Percentiles rank a stretch among this genome's conserved stretches.
These are phyloP conservation scores for Polymixis flavicincta DNA, from an alignment of 2,888 invertebrate genomes.

Conservation along the genomic window DNA sequence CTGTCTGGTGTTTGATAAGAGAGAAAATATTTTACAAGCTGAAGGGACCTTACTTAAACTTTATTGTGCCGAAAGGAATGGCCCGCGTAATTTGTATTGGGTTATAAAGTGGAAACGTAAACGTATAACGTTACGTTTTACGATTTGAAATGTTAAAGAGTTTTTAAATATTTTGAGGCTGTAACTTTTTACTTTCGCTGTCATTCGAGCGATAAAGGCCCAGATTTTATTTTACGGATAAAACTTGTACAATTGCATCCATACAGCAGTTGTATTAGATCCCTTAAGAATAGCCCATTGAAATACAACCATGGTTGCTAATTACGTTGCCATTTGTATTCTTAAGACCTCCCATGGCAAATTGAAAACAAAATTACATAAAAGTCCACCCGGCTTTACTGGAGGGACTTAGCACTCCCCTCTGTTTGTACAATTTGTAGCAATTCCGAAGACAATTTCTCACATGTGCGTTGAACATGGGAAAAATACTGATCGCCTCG, in stretches of 20 bases:
- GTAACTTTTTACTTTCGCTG: conserved; percentile 7
- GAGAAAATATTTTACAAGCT: conserved; percentile 48
- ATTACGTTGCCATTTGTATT: background rate
- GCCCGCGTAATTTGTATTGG: conserved; percentile 40
- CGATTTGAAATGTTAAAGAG: conserved; percentile 31
- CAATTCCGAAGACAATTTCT: background rate
- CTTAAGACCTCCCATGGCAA: background rate
- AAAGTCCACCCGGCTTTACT: background rate
- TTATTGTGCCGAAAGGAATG: conserved; percentile 49
- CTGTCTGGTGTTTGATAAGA: conserved; percentile 63
- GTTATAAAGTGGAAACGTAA: conserved; percentile 42
- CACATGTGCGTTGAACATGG: background rate
- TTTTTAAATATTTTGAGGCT: conserved; percentile 31
- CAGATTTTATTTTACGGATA: background rate
- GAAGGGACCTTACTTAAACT: conserved; percentile 46
- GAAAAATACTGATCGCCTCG: background rate
- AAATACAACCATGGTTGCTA: background rate
- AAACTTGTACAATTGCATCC: background rate
- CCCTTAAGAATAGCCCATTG: background rate
- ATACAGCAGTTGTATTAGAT: background rate
- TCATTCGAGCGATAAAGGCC: background rate
- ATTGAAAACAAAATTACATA: background rate
- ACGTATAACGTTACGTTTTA: conserved; percentile 38
- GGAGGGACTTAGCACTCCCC: background rate
- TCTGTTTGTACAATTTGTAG: background rate